Evolutionary conservation across 2,888 invertebrate genomes (phyloP), one percentile per base, ranked within the genome.

Genomic region (Xiphydria camelus): DNA sequence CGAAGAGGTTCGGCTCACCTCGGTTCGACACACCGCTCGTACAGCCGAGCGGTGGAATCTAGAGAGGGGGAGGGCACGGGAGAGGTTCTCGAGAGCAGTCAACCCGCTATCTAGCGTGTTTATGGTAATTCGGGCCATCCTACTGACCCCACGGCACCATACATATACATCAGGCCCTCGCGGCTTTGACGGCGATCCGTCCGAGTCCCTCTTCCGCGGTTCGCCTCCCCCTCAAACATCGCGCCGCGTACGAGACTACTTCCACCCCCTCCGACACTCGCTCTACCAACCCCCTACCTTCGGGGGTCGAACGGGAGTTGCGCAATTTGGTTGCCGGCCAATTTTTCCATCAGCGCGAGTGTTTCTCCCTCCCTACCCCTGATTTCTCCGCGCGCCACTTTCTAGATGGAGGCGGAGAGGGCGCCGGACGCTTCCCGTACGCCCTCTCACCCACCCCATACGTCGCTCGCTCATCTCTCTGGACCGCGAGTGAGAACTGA

Each of bases 131-230:
- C 53, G 17, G 43, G 61, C 57, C 55, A 61, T 61, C 57, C 62
- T 49, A 55, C 53, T 65, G 61, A 65, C 62, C 65, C 53, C 49
- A 41, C 57, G 56, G 58, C 54, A 59, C 53, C 63, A 68, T 66
- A 64, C 64, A 66, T 68, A 68, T 66, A 66, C 66, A 68, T 65
- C 62, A 61, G 55, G 38, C 52, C 59, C 59, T 60, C 60, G 55
- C n/a, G n/a, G n/a, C 64, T 68, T 67, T 66, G 68, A 68, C 59
- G 64, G 57, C 55, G 59, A 64, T 64, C 62, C 19, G 10, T 23
- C 19, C 51, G 38, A 42, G 47, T 51, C 44, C 42, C 43, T 10
- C 23, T 23, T 18, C 29, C 18, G 17, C 38, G 33, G n/a, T 47
- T 20, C 36, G 33, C 38, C 40, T 33, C 12, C 29, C 37, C 21